phyloP scores from a whole-genome alignment of 2,113 vertebrate species.

The Psammodynastes pulverulentus region DNA sequence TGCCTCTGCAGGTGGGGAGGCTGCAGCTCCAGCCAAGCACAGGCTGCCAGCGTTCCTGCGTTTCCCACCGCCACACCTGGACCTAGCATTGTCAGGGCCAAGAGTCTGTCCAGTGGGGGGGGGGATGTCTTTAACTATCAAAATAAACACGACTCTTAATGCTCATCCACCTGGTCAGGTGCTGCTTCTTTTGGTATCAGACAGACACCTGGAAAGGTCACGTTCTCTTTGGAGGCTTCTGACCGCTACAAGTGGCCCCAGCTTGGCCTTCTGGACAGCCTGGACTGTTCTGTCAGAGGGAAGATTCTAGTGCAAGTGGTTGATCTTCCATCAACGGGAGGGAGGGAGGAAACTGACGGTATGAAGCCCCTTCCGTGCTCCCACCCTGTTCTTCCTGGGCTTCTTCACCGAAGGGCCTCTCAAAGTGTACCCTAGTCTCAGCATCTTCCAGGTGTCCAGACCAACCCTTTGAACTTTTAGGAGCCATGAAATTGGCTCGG shows the following conservation, averaged over 20 bases:
- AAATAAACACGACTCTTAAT: slow-evolving; percentile 14
- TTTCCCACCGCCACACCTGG: not conserved
- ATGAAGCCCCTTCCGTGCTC: not conserved
- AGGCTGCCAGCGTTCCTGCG: no score
- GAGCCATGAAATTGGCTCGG: not conserved
- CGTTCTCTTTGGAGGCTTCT: not conserved
- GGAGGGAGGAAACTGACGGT: not conserved
- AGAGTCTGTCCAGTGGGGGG: not conserved
- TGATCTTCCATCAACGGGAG: not conserved
- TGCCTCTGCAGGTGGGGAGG: not conserved
- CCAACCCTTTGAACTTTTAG: not conserved
- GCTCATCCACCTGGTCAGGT: not conserved
- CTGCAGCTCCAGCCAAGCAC: not conserved
- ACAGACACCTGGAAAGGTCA: not conserved
- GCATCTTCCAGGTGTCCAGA: not conserved
- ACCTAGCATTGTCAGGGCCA: not conserved
- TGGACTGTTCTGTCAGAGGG: not conserved
- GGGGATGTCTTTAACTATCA: not conserved
- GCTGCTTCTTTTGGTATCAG: not conserved
- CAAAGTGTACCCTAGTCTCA: not conserved
- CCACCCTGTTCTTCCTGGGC: not conserved
- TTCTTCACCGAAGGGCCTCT: not conserved
- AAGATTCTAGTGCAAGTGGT: not conserved
- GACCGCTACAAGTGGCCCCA: not conserved
- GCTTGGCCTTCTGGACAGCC: not conserved